Percentiles rank a stretch among this genome's conserved stretches.
phyloP scores from a whole-genome alignment of 2,888 invertebrate species.

The Heteromyza rotundicornis region DNA sequence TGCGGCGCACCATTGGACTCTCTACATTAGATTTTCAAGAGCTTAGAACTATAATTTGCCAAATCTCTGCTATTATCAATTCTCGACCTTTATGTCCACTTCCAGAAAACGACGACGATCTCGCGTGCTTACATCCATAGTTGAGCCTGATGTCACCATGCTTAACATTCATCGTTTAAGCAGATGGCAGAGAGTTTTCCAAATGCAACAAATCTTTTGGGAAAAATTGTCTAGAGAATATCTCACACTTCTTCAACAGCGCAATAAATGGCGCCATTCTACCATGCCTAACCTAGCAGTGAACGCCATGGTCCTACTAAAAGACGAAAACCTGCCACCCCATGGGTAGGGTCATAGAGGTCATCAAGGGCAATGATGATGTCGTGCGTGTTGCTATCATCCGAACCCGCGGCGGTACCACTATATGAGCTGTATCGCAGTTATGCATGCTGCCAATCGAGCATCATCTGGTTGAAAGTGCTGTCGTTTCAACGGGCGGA shows the following conservation, averaged over 20 bases:
- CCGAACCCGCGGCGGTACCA: slow-evolving; percentile 14
- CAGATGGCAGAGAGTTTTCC: slow-evolving; percentile 28
- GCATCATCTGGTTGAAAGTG: slow-evolving; percentile 24
- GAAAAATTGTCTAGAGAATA: slow-evolving; percentile 24
- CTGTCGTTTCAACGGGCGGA: slow-evolving; percentile 27
- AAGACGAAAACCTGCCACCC: slow-evolving; percentile 27
- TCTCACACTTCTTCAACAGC: slow-evolving; percentile 25
- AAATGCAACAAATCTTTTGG: slow-evolving; percentile 32
- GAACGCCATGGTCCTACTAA: slow-evolving; percentile 23
- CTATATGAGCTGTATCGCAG: slow-evolving; percentile 20
- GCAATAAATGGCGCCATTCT: slow-evolving; percentile 25
- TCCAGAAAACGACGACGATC: slow-evolving; percentile 31
- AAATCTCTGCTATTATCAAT: no score
- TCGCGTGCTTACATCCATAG: slow-evolving; percentile 22
- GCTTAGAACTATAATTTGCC: no score
- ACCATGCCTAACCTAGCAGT: not conserved
- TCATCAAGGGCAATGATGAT: slow-evolving; percentile 22
- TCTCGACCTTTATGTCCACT: slow-evolving; percentile 32
- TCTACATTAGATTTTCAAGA: slow-evolving; percentile 26
- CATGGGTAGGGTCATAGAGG: slow-evolving; percentile 21
- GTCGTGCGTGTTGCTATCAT: slow-evolving; percentile 23
- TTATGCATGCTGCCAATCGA: slow-evolving; percentile 18
- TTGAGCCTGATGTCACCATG: slow-evolving; percentile 19
- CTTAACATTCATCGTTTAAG: slow-evolving; percentile 18
- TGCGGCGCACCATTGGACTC: no score